These are phyloP conservation scores for Rhineura floridana DNA, from an alignment of 2,113 vertebrate genomes.

Conservation along the genomic window DNA sequence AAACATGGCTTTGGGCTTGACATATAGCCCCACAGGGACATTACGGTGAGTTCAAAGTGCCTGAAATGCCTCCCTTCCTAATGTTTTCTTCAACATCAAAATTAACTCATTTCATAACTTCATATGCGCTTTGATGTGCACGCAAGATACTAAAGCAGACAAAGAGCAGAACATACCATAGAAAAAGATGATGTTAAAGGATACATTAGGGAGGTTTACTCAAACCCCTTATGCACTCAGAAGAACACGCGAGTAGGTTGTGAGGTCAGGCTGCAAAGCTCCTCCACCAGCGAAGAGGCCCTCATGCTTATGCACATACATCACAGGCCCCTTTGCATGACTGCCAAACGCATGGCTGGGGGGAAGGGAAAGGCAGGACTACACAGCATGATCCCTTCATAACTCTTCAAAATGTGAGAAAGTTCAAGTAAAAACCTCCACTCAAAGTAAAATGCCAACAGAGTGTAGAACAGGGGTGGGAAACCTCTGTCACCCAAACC, in stretches of 20 bases:
- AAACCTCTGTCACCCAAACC: too few relatives aligned
- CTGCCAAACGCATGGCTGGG: neutral
- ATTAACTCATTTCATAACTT: conserved; percentile 2
- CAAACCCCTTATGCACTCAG: too few relatives aligned
- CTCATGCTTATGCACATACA: neutral
- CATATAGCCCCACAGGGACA: neutral
- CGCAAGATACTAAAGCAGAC: neutral
- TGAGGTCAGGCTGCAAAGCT: neutral
- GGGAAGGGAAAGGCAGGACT: too few relatives aligned
- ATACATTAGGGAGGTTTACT: neutral
- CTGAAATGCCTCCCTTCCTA: neutral
- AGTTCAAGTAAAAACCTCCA: neutral
- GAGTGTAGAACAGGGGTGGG: neutral
- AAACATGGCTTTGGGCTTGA: neutral
- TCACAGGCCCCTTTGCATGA: neutral
- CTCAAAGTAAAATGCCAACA: neutral
- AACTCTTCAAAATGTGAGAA: too few relatives aligned
- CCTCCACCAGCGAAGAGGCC: neutral
- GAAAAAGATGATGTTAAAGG: neutral
- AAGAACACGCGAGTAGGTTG: neutral
- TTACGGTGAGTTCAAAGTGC: neutral
- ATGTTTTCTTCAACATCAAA: conserved; percentile 11
- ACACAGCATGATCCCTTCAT: neutral
- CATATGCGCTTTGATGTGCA: neutral
- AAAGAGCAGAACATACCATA: neutral